phyloP scores from a whole-genome alignment of 2,113 vertebrate genomes.

The Mormoops blainvillei region DNA sequence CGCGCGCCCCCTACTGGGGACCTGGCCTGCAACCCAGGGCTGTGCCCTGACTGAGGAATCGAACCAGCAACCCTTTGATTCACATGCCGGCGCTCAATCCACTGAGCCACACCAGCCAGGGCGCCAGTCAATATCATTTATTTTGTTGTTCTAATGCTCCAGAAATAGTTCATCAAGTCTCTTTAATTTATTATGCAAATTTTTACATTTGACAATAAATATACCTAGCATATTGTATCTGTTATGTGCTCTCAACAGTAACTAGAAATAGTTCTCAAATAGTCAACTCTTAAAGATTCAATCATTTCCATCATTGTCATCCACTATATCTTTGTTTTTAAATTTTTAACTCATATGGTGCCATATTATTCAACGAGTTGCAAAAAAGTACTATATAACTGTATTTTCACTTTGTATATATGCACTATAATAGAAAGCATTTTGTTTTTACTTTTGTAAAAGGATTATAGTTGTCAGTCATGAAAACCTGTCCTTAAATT shows the following conservation, averaged over 20 bases:
- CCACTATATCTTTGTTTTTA: not conserved
- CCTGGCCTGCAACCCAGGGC: too few relatives aligned
- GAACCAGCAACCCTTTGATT: too few relatives aligned
- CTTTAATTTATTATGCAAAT: not conserved
- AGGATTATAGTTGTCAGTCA: not conserved
- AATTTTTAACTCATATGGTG: not conserved
- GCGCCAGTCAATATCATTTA: not conserved
- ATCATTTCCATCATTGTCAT: not conserved
- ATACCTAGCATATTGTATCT: not conserved
- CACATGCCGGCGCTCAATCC: too few relatives aligned
- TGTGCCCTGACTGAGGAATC: too few relatives aligned
- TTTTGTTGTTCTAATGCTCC: not conserved
- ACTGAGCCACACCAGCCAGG: too few relatives aligned
- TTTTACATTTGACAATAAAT: not conserved
- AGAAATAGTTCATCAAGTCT: not conserved
- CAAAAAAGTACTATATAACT: not conserved
- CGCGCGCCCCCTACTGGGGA: too few relatives aligned
- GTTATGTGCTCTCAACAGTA: not conserved
- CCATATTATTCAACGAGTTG: not conserved
- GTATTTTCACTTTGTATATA: not conserved
- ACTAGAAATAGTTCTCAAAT: not conserved
- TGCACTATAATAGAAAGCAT: not conserved
- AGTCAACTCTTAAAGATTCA: not conserved
- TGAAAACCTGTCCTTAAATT: not conserved
- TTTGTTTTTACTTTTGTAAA: not conserved